Evolutionary conservation across 2,113 vertebrate species (phyloP).

Genomic region (Pyxicephalus adspersus): DNA sequence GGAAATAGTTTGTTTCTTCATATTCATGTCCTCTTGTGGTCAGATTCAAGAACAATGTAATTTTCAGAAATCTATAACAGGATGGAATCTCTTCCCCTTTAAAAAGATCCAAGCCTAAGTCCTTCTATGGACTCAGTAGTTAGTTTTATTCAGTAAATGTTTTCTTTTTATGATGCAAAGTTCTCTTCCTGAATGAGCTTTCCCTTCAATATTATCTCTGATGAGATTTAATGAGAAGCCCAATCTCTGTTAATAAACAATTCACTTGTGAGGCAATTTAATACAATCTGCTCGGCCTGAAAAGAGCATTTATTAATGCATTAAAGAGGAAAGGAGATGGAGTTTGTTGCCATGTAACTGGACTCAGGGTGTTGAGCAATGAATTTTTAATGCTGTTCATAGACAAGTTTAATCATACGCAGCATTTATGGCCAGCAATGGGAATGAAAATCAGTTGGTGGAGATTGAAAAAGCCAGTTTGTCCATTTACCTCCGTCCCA

Average conservation of each 20-base stretch:
- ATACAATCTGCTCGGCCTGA: slow-evolving; percentile 31
- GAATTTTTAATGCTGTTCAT: slow-evolving; percentile 50
- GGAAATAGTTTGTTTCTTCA: no score
- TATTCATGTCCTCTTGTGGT: no score
- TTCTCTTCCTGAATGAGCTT: slow-evolving; percentile 3
- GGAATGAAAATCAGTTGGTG: slow-evolving; percentile 37
- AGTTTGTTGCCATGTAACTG: slow-evolving; percentile 41
- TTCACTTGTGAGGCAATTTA: slow-evolving; percentile 29
- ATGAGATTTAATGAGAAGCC: slow-evolving; percentile 34
- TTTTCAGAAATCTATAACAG: no score
- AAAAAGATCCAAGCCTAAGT: no score
- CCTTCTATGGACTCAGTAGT: not conserved
- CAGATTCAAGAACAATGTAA: no score
- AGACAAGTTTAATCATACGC: slow-evolving; percentile 24
- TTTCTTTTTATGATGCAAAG: not conserved
- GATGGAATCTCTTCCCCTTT: no score
- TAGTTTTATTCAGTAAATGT: slow-evolving; percentile 9
- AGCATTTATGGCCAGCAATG: slow-evolving; percentile 17
- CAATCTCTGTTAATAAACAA: slow-evolving; percentile 34
- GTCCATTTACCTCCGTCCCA: slow-evolving; percentile 23
- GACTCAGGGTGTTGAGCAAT: slow-evolving; percentile 8
- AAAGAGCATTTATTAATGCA: slow-evolving; percentile 40
- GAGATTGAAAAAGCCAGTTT: slow-evolving; percentile 26
- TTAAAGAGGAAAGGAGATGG: slow-evolving; percentile 28
- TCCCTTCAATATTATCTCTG: slow-evolving; percentile 12